phyloP scores from a whole-genome alignment of 1,140 invertebrate genomes.

The Drosophila ficusphila region DNA sequence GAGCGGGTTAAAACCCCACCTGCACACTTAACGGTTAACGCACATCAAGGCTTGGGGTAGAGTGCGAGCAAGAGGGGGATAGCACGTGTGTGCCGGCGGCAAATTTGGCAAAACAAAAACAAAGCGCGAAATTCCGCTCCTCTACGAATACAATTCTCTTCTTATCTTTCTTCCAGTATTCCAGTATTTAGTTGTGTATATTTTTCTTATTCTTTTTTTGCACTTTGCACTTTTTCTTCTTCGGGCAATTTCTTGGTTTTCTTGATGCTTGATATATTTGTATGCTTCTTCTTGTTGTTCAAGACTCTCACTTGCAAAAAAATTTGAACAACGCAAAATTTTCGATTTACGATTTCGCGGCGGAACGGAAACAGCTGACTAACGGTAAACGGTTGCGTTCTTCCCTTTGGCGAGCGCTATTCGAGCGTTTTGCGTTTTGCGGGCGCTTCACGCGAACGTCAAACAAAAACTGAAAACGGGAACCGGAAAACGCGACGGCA shows the following conservation, averaged over 20 bases:
- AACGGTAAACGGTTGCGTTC: constrained; percentile 34
- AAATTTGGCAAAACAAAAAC: constrained; percentile 48
- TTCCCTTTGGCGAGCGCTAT: constrained; percentile 2
- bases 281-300: constrained; percentile 18
- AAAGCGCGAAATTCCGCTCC: constrained; percentile 34
- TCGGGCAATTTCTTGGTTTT: constrained; percentile 27
- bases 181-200: constrained; percentile 29
- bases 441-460: constrained; percentile 72
- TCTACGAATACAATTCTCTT: background rate
- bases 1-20: constrained; percentile 23
- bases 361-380: constrained; percentile 38
- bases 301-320: constrained; percentile 40
- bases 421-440: constrained; percentile 12
- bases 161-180: constrained; percentile 7
- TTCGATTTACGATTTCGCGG: constrained; percentile 15
- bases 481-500: constrained; percentile 52
- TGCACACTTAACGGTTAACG: constrained; percentile 41
- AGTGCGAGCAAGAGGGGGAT: constrained; percentile 7
- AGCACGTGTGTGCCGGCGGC: constrained; percentile 63
- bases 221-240: constrained; percentile 15
- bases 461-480: constrained; percentile 79
- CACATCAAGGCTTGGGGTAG: constrained; percentile 21
- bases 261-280: constrained; percentile 7
- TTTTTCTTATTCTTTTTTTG: constrained; percentile 4
- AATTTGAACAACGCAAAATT: constrained; percentile 33